Evolutionary conservation across 2,113 vertebrate genomes (phyloP).

Genomic region (Peromyscus maniculatus): DNA sequence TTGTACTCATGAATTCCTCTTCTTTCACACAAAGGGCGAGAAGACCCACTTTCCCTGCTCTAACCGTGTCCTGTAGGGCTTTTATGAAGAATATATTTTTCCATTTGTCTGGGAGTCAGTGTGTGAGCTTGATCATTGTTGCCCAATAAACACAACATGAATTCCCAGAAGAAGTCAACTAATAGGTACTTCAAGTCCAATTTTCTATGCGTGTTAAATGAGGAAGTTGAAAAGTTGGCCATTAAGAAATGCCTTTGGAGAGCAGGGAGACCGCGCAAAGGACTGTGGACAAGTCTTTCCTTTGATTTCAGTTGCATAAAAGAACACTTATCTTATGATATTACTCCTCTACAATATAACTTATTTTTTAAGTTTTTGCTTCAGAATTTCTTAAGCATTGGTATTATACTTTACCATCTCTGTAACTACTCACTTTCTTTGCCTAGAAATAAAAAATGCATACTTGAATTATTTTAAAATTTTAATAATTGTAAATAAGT

Average conservation of each 20-base stretch:
- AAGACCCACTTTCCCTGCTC: constrained; percentile 37
- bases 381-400: constrained; percentile 5
- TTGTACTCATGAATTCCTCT: constrained; percentile 75
- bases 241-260: constrained; percentile 49
- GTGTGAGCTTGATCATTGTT: constrained; percentile 60
- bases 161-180: constrained; percentile 73
- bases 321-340: background rate
- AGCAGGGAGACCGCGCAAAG: background rate
- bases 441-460: constrained; percentile 18
- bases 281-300: constrained; percentile 15
- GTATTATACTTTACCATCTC: background rate
- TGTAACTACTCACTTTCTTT: background rate
- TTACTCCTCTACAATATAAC: background rate
- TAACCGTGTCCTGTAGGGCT: constrained; percentile 62
- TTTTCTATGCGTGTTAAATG: constrained; percentile 76
- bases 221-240: constrained; percentile 60
- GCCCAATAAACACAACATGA: constrained; percentile 77
- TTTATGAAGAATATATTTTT: constrained; percentile 69
- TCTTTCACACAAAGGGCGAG: constrained; percentile 48
- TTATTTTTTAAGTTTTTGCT: constrained; percentile 15
- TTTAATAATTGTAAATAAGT: constrained; percentile 40
- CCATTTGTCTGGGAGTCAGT: constrained; percentile 65
- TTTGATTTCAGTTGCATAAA: constrained; percentile 41
- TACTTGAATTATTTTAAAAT: background rate
- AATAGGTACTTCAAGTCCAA: constrained; percentile 73